Evolutionary conservation across 2,888 invertebrate species (phyloP), one percentile per base, ranked within the genome.

Genomic region (Shargacucullia verbasci): DNA sequence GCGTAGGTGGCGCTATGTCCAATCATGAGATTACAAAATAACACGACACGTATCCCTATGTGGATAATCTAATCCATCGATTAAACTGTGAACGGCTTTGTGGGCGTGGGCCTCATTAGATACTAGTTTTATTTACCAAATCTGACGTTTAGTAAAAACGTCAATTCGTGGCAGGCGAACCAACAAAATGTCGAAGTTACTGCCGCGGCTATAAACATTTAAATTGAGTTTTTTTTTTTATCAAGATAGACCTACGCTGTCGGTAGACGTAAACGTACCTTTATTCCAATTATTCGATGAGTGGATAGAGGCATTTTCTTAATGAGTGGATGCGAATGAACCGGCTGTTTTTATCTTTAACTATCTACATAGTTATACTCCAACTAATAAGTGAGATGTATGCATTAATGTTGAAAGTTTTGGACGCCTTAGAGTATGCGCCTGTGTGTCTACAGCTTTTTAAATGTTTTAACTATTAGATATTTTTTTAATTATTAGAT

Each of bases 61-160:
- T 79, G 62, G 71, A 79, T 81, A 76, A 79, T 80, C 75, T 79
- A 71, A 77, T 75, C 60, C 68, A 60, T 56, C 72, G 74, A 81
- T 79, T 81, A 77, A 76, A 72, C 77, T 73, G 64, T 74, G 70
- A 69, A 79, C 73, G 59, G 50, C 27, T 71, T 57, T 72, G 81
- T 83, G 77, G 81, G 82, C 80, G 81, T 76, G 64, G 57, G 63
- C 71, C 64, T 54, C 48, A 67, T 83, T 80, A 78, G 67, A 76
- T 81, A 68, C 76, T 78, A 80, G 79, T 75, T 83, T 82, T 84
- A 83, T 82, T 78, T 80, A 83, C 78, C 57, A 81, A 83, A 81
- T 83, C 82, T 77, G 80, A 82, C 79, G 73, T 81, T 80, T 73
- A 70, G 68, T 79, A 64, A 80, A 81, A 78, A 67, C 55, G 70